Percentiles rank a stretch among this genome's conserved stretches.
These are phyloP conservation scores for Orchesella flavescens DNA, from an alignment of 2,888 invertebrate genomes.

Conservation along the genomic window DNA sequence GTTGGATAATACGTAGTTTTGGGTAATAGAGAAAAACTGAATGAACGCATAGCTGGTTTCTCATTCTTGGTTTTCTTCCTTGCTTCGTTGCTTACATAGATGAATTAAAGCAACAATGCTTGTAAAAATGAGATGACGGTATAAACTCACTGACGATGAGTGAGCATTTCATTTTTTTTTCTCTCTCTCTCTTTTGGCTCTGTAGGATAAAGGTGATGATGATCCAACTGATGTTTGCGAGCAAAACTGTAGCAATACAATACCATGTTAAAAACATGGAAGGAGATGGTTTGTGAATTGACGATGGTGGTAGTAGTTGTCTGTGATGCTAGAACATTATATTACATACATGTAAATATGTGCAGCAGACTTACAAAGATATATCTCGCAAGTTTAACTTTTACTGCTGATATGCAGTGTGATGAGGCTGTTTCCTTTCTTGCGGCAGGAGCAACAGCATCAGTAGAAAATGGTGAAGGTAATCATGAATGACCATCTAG, in stretches of 20 bases:
- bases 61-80: conserved; percentile 12
- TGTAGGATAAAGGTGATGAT: not conserved
- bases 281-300: not conserved
- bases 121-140: conserved; percentile 9
- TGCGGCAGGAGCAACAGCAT: not conserved
- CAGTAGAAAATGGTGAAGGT: conserved; percentile 4
- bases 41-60: conserved; percentile 23
- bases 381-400: conserved; percentile 20
- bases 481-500: conserved; percentile 43
- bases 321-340: not conserved
- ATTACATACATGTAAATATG: not conserved
- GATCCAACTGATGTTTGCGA: not conserved
- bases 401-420: not conserved
- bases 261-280: not conserved
- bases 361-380: not conserved
- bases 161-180: conserved; percentile 12
- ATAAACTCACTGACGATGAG: not conserved
- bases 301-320: not conserved
- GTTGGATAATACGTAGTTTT: not conserved
- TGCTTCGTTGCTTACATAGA: not conserved
- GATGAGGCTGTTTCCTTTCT: not conserved
- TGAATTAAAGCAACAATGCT: conserved; percentile 6
- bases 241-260: not conserved
- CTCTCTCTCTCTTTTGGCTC: not conserved
- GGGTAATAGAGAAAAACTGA: not conserved